These are phyloP conservation scores for Odontothrips loti DNA, from an alignment of 2,888 invertebrate genomes.

Conservation along the genomic window DNA sequence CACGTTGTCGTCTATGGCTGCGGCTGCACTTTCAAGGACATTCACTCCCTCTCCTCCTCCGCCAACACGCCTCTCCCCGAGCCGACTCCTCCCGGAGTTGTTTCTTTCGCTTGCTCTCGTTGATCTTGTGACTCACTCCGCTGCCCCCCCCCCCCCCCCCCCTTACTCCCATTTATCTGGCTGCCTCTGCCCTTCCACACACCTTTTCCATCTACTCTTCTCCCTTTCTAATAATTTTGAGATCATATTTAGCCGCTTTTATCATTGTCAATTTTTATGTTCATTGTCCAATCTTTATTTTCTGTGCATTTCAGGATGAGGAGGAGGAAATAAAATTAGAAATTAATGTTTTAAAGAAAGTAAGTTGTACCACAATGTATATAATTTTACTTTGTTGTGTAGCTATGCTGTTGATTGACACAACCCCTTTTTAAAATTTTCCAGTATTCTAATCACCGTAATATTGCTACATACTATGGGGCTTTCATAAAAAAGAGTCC, in stretches of 20 bases:
- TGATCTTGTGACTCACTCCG: background rate
- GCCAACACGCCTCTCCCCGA: background rate
- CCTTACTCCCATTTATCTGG: background rate
- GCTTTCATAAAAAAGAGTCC: conserved; percentile 99
- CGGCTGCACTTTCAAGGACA: conserved; percentile 5
- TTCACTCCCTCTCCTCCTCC: background rate
- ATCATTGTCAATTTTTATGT: background rate
- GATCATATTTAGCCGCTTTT: too few relatives aligned
- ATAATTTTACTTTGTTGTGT: background rate
- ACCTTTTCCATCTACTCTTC: too few relatives aligned
- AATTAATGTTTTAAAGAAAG: conserved; percentile 97
- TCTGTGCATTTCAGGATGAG: conserved; percentile 66
- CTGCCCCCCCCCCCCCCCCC: background rate
- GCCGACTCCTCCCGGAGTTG: background rate
- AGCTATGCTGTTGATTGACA: background rate
- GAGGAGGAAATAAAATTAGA: conserved; percentile 99
- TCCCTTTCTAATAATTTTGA: too few relatives aligned
- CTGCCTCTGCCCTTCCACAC: background rate
- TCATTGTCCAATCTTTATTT: conserved; percentile 21
- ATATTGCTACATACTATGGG: conserved; percentile 99
- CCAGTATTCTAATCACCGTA: conserved; percentile 96
- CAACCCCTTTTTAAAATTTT: conserved; percentile 36
- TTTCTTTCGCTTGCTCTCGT: background rate
- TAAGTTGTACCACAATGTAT: conserved; percentile 42
- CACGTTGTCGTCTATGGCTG: background rate